Conservation (phyloP, 2,888 invertebrate species). For the Lissonota sp. region DNA sequence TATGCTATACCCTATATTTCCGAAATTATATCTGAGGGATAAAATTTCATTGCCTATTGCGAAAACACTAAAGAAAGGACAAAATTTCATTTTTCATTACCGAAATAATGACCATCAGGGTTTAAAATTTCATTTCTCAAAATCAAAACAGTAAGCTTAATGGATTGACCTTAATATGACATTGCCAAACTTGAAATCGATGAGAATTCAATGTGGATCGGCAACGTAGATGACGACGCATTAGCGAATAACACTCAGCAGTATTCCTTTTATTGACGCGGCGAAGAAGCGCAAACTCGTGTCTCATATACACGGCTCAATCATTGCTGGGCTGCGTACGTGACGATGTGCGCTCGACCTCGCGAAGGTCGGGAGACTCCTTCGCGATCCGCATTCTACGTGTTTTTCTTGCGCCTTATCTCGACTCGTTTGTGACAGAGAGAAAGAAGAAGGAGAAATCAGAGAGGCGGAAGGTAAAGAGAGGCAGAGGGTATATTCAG, state of each 20-base stretch:
- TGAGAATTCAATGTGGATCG: slow-evolving; percentile 32
- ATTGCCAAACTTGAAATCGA: neutral
- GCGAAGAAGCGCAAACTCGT: slow-evolving; percentile 22
- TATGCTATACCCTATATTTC: too few species aligned
- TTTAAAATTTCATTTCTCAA: too few species aligned
- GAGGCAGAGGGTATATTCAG: slow-evolving; percentile 36
- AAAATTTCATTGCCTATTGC: too few species aligned
- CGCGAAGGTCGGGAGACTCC: slow-evolving; percentile 80
- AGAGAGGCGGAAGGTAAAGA: slow-evolving; percentile 34
- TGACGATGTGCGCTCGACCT: slow-evolving; percentile 80
- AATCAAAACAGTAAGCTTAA: too few species aligned
- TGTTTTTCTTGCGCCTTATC: slow-evolving; percentile 81
- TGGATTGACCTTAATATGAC: too few species aligned
- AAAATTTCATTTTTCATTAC: too few species aligned
- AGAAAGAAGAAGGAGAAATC: neutral
- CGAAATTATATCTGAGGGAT: too few species aligned
- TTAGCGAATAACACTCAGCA: slow-evolving; percentile 26
- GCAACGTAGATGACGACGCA: slow-evolving; percentile 24
- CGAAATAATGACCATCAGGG: too few species aligned
- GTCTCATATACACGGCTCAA: slow-evolving; percentile 77
- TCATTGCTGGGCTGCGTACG: slow-evolving; percentile 77
- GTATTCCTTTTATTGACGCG: slow-evolving; percentile 24
- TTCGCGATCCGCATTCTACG: slow-evolving; percentile 79
- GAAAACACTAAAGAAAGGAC: too few species aligned
- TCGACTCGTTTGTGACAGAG: slow-evolving; percentile 44